Conservation (phyloP, 1,140 invertebrate species). For the Berghia stephanieae region DNA sequence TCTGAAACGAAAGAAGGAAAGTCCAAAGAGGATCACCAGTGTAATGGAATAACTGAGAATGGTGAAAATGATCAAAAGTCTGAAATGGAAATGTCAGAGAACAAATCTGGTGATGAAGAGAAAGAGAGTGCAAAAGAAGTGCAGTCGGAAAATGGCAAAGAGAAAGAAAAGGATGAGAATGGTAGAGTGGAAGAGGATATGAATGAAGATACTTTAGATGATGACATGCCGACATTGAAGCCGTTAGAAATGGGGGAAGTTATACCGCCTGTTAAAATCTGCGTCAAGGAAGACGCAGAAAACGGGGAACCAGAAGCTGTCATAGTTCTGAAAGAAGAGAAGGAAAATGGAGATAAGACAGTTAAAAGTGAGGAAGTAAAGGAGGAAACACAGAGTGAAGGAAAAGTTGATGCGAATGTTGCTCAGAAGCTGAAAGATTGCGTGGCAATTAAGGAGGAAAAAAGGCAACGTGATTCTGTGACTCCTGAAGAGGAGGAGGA, state of each 20-base stretch:
- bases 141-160: conserved; percentile 17
- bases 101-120: no score
- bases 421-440: no score
- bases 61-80: neutral
- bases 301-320: conserved; percentile 15
- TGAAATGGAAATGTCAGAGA: neutral
- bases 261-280: neutral
- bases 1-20: conserved; percentile 33
- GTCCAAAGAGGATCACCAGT: conserved; percentile 18
- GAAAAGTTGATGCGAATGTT: no score
- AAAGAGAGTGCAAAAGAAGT: neutral
- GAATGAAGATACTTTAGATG: conserved; percentile 22
- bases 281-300: conserved; percentile 17
- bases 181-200: conserved; percentile 24
- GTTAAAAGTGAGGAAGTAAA: neutral
- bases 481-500: conserved; percentile 12
- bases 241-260: conserved; percentile 19
- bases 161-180: conserved; percentile 26
- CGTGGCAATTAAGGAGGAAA: neutral
- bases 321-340: neutral
- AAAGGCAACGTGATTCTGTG: neutral
- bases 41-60: conserved; percentile 22
- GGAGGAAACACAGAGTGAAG: no score
- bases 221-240: conserved; percentile 12
- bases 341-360: neutral